Percentiles rank a stretch among this genome's conserved stretches.
These are phyloP conservation scores for Imbricaverruca yamaguchii DNA, from an alignment of 2,888 invertebrate species.

Conservation along the genomic window DNA sequence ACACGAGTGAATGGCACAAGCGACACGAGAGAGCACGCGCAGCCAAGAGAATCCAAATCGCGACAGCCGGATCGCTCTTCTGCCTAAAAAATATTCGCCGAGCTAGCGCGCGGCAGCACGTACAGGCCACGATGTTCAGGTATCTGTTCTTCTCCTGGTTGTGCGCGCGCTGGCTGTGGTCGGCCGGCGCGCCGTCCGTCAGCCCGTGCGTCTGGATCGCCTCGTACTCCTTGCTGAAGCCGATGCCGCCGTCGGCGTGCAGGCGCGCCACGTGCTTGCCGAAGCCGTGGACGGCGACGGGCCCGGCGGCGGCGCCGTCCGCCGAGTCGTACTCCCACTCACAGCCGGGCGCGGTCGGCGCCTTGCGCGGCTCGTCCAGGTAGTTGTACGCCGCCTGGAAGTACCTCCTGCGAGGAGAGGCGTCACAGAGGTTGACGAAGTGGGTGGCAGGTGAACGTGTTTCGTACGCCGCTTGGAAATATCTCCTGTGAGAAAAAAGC, in stretches of 20 bases:
- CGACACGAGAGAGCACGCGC: too few relatives aligned
- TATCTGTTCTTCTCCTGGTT: conserved; percentile 92
- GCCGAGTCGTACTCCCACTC: conserved; percentile 55
- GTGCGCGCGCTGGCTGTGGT: conserved; percentile 81
- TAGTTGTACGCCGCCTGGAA: conserved; percentile 72
- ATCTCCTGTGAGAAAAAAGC: too few relatives aligned
- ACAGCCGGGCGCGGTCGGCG: conserved; percentile 48
- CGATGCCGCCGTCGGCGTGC: conserved; percentile 89
- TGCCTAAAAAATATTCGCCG: too few relatives aligned
- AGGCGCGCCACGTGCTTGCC: conserved; percentile 72
- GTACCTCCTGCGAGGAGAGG: conserved; percentile 69
- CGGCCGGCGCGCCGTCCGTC: conserved; percentile 66
- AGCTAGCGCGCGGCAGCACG: conserved; percentile 42
- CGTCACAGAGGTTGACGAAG: too few relatives aligned
- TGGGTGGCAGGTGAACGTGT: too few relatives aligned
- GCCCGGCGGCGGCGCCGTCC: conserved; percentile 38
- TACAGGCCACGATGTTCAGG: conserved; percentile 91
- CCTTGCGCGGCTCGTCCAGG: conserved; percentile 60
- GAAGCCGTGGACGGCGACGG: conserved; percentile 68
- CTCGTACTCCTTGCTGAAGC: conserved; percentile 92
- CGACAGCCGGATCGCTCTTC: too few relatives aligned
- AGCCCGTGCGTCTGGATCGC: conserved; percentile 71
- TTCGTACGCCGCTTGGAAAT: too few relatives aligned
- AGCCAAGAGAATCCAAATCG: background rate
- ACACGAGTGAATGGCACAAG: too few relatives aligned